Conservation (phyloP, 2,888 invertebrate genomes). For the Strigamia transsilvanica region DNA sequence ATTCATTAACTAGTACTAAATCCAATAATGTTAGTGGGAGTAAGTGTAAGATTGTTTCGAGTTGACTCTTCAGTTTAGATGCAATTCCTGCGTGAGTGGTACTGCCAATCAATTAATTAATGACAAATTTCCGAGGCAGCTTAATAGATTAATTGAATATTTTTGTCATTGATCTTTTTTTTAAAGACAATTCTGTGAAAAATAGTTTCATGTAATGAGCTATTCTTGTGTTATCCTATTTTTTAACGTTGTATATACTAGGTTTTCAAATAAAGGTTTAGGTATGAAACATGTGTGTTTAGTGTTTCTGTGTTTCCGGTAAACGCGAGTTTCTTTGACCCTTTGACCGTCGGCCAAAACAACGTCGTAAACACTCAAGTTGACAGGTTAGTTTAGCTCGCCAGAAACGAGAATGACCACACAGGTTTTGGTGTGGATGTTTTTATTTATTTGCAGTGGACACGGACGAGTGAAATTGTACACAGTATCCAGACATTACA, state of each 20-base stretch:
- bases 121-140: conserved; percentile 5
- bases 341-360: not conserved
- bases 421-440: not conserved
- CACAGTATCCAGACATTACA: conserved; percentile 70
- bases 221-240: not conserved
- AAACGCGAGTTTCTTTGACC: not conserved
- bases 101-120: conserved; percentile 14
- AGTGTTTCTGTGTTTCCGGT: not conserved
- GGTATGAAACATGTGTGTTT: not conserved
- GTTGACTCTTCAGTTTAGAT: not conserved
- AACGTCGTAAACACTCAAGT: not conserved
- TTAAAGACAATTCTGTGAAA: conserved; percentile 23
- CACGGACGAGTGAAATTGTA: conserved; percentile 53
- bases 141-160: conserved; percentile 29
- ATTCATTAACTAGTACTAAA: conserved; percentile 30
- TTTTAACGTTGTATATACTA: conserved; percentile 27
- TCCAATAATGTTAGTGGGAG: not conserved
- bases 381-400: not conserved
- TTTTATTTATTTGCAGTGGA: not conserved
- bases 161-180: not conserved
- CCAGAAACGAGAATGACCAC: too few relatives aligned
- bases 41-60: not conserved
- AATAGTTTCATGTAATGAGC: conserved; percentile 21
- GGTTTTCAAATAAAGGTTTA: conserved; percentile 47
- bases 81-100: not conserved